Percentiles rank a stretch among this genome's conserved stretches.
phyloP scores from a whole-genome alignment of 2,113 vertebrate species.

The Globicephala melas region DNA sequence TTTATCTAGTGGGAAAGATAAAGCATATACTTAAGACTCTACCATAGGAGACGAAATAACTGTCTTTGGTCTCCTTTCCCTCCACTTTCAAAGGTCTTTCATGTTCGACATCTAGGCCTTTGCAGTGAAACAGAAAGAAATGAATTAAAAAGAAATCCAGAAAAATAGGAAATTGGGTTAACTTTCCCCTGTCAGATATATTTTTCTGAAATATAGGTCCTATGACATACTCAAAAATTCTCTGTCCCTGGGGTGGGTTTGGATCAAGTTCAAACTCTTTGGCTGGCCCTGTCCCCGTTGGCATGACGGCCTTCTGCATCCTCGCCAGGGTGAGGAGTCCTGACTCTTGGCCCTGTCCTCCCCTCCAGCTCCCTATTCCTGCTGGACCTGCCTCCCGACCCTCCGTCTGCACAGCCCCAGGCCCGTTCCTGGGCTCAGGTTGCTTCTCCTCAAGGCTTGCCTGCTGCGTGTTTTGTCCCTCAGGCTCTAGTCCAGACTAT shows the following conservation, averaged over 20 bases:
- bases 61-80: not conserved
- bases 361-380: rapidly evolving
- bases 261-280: not conserved
- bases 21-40: too few species aligned
- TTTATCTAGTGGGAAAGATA: not conserved
- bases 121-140: not conserved
- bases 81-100: not conserved
- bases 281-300: not conserved
- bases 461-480: not conserved
- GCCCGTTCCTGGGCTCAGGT: rapidly evolving
- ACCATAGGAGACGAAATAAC: not conserved
- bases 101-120: not conserved
- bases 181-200: not conserved
- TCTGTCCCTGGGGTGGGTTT: not conserved
- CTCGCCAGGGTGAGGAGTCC: rapidly evolving
- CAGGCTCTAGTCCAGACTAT: rapidly evolving
- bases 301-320: rapidly evolving
- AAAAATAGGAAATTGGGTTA: not conserved
- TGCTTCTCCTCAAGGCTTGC: not conserved
- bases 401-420: not conserved
- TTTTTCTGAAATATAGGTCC: not conserved
- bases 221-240: not conserved
- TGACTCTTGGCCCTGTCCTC: rapidly evolving
- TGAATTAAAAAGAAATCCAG: not conserved
- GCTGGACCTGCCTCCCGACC: rapidly evolving